Base-by-base conservation (phyloP, 2,888 invertebrate species). In the Leptopilina syphax region DNA sequence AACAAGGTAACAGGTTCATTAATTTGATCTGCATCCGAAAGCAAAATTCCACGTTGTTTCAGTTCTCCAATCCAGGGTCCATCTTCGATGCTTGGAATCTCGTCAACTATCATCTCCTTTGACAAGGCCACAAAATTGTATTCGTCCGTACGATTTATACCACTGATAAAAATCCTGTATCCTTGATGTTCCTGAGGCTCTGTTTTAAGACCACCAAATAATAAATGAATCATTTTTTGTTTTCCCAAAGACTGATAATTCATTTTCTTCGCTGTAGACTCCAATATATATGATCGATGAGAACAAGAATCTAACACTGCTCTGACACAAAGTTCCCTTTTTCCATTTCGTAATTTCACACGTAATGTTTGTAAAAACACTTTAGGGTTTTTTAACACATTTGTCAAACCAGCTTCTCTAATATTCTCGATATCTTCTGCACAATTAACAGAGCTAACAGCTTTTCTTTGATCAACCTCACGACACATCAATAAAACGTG, bases 401-500 rank as follows among this genome's bases (percentile, higher is more conserved):
- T 24, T 5, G 60, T 68, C 9, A 65, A 10, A 10, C 24, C 7
- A 24, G 10, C 65, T 24, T 65, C 5, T 13, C 47, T 24, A 41
- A n/a, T 9, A 27, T 12, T 12, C 34, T 50, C 66, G 18, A 9
- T 10, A 18, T 24, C 18, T 47, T 24, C 60, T 24, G 5, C 65
- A 65, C 24, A 18, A 12, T 57, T 57, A 9, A 57, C 57, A 5
- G 13, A 57, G 5, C 57, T 12, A 57, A 57, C 57, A 57, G 57
- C 5, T n/a, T 57, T 57, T 5, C n/a, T 57, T 12, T 57, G 57
- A 12, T 57, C 13, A 57, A 57, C 57, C n/a, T 57, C 12, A 12
- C 57, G 57, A 12, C 57, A 57, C 57, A 57, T 57, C n/a, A 57
- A 57, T n/a, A n/a, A n/a, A n/a, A n/a, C n/a, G n/a, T n/a, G n/a